Percentiles rank a stretch among this genome's conserved stretches.
These are phyloP conservation scores for Neogale vison DNA, from an alignment of 2,113 vertebrate species.

Conservation along the genomic window DNA sequence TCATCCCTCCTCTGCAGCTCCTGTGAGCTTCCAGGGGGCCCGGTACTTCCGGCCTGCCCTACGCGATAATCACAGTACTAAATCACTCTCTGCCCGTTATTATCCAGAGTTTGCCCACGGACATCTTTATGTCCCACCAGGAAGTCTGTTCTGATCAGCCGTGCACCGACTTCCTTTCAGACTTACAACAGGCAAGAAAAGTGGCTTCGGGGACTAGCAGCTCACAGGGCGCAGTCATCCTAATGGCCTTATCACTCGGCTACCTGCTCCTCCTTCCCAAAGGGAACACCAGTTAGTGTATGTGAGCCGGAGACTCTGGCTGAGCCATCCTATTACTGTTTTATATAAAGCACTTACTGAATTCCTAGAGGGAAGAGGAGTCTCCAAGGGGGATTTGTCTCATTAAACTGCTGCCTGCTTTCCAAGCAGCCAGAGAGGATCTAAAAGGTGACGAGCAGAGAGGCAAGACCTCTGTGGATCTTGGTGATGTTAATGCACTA, in stretches of 20 bases:
- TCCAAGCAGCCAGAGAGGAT: conserved; percentile 54
- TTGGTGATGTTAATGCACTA: conserved; percentile 48
- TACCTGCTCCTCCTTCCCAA: conserved; percentile 72
- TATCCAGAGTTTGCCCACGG: not conserved
- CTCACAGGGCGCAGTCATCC: conserved; percentile 14
- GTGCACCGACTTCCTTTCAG: conserved; percentile 43
- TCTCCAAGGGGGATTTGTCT: conserved; percentile 67
- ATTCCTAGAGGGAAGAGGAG: conserved; percentile 76
- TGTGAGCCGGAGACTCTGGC: conserved; percentile 75
- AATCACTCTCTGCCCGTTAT: conserved; percentile 52
- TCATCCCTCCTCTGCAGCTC: not conserved
- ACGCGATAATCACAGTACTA: not conserved
- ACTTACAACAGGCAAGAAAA: conserved; percentile 51
- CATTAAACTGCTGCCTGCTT: conserved; percentile 73
- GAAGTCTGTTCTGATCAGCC: conserved; percentile 61
- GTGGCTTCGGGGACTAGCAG: conserved; percentile 68
- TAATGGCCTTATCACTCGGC: conserved; percentile 78
- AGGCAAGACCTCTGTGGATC: conserved; percentile 33
- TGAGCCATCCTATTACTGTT: conserved; percentile 74
- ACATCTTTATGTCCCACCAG: conserved; percentile 53
- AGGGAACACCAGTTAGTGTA: conserved; percentile 68
- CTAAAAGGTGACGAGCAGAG: conserved; percentile 25
- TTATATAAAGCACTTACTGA: conserved; percentile 80
- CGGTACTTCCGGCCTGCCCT: not conserved
- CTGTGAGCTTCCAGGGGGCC: not conserved